Conservation (phyloP, 2,797 vertebrate genomes). For the Champsocephalus gunnari region DNA sequence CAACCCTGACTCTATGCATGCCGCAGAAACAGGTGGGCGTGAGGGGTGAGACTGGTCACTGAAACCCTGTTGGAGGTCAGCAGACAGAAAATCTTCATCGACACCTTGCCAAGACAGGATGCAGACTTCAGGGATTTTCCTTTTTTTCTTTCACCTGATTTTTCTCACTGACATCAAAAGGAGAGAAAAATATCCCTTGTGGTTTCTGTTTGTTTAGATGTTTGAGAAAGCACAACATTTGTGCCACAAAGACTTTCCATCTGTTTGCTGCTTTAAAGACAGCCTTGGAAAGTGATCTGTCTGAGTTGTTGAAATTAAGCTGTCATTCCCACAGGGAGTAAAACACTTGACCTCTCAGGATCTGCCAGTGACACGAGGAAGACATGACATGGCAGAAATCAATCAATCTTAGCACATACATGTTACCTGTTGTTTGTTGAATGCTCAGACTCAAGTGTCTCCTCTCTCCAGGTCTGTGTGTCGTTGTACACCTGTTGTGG, state of each 20-base stretch:
- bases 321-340: constrained; percentile 47
- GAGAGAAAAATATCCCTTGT: constrained; percentile 2
- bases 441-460: background rate
- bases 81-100: constrained; percentile 27
- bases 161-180: constrained; percentile 61
- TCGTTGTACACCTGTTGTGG: background rate
- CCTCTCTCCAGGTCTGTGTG: constrained; percentile 2
- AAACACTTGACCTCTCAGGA: constrained; percentile 38
- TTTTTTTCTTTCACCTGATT: too few species aligned
- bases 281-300: constrained; percentile 41
- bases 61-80: constrained; percentile 45
- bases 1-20: constrained; percentile 62
- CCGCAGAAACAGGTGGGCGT: constrained; percentile 75
- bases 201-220: constrained; percentile 63
- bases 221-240: constrained; percentile 50
- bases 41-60: constrained; percentile 50
- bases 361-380: constrained; percentile 25
- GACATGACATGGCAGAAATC: constrained; percentile 55
- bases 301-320: constrained; percentile 47
- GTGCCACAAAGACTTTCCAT: constrained; percentile 57
- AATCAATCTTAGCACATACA: constrained; percentile 24
- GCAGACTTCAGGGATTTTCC: constrained; percentile 6
- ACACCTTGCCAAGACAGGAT: constrained; percentile 16
- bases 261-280: constrained; percentile 61
- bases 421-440: constrained; percentile 1